These are phyloP conservation scores for Drosophila lini DNA, from an alignment of 1,140 invertebrate genomes.

Conservation along the genomic window DNA sequence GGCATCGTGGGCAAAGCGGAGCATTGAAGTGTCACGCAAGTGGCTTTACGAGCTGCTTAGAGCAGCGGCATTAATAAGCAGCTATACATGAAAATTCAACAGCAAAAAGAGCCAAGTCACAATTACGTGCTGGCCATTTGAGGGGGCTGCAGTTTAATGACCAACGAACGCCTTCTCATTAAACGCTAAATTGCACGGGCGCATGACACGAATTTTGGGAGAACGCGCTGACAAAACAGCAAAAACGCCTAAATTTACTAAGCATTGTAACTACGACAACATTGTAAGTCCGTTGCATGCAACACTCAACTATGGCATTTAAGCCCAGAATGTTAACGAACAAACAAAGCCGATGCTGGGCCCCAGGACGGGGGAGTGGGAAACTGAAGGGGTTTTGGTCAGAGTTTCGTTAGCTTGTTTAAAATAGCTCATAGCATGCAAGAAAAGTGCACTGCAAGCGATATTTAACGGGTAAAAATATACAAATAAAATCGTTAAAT, in stretches of 20 bases:
- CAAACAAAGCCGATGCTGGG: slow-evolving; percentile 70
- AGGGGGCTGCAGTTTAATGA: slow-evolving; percentile 63
- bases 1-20: slow-evolving; percentile 39
- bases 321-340: slow-evolving; percentile 71
- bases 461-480: too few species aligned
- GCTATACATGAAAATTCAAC: slow-evolving; percentile 47
- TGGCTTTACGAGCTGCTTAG: slow-evolving; percentile 66
- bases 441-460: slow-evolving; percentile 17
- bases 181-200: slow-evolving; percentile 79
- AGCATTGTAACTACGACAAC: slow-evolving; percentile 64
- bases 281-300: slow-evolving; percentile 59
- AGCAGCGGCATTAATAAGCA: slow-evolving; percentile 63
- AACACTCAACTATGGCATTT: slow-evolving; percentile 63
- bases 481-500: too few species aligned
- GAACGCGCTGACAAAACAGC: slow-evolving; percentile 40
- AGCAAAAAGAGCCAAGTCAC: slow-evolving; percentile 66
- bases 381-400: not conserved
- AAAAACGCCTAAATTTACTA: slow-evolving; percentile 57
- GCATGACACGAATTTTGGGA: slow-evolving; percentile 74
- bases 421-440: slow-evolving; percentile 56
- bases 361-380: not conserved
- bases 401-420: slow-evolving; percentile 69
- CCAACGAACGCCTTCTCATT: slow-evolving; percentile 81
- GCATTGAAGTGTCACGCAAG: slow-evolving; percentile 63
- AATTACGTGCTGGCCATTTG: slow-evolving; percentile 47